Evolutionary conservation across 2,113 vertebrate genomes (phyloP).

Genomic region (Pedetes capensis): DNA sequence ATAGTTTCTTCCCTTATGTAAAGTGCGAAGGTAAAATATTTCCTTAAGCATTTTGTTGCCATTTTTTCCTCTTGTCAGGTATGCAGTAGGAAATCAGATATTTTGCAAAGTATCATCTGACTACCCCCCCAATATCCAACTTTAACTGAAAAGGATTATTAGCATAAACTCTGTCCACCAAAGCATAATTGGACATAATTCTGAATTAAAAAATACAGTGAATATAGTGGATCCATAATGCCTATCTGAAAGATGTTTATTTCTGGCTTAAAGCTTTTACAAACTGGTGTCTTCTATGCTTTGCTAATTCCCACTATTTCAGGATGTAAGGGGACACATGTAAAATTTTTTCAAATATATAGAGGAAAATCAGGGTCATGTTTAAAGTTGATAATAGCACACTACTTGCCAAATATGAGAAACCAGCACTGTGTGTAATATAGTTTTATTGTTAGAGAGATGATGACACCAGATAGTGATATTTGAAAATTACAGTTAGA

Average conservation of each 20-base stretch:
- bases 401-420: constrained; percentile 5
- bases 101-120: not conserved
- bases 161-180: not conserved
- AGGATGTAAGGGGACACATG: not conserved
- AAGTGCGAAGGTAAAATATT: constrained; percentile 26
- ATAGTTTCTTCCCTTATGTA: not conserved
- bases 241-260: not conserved
- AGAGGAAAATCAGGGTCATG: not conserved
- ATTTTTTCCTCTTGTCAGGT: not conserved
- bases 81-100: not conserved
- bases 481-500: constrained; percentile 69
- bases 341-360: not conserved
- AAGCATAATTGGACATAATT: constrained; percentile 11
- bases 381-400: not conserved
- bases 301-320: constrained; percentile 12
- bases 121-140: not conserved
- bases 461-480: constrained; percentile 46
- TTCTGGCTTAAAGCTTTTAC: not conserved
- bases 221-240: not conserved
- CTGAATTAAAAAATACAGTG: not conserved
- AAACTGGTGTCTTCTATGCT: not conserved
- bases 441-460: constrained; percentile 65
- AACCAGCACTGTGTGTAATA: not conserved
- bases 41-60: not conserved
- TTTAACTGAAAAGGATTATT: constrained; percentile 14